Percentiles rank a stretch among this genome's conserved stretches.
Conservation (phyloP, 1,140 invertebrate genomes). For the Gryon sp. region DNA sequence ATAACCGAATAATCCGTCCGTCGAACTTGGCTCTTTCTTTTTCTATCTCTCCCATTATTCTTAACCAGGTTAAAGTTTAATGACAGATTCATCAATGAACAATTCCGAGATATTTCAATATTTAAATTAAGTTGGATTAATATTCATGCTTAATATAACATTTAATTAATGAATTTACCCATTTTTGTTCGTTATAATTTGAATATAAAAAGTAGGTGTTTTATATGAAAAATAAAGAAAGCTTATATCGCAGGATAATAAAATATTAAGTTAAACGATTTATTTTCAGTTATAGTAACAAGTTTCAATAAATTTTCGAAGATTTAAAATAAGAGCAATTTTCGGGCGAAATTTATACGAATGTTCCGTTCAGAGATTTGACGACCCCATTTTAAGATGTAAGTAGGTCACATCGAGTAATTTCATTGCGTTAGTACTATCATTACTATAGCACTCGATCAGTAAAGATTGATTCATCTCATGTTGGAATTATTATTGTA, state of each 20-base stretch:
- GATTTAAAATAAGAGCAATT: neutral
- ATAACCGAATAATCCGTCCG: slow-evolving; percentile 34
- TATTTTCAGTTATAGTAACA: no score
- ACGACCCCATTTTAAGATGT: slow-evolving; percentile 46
- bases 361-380: slow-evolving; percentile 28
- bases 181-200: neutral
- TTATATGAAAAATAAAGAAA: no score
- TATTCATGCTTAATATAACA: no score
- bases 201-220: neutral
- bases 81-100: slow-evolving; percentile 1
- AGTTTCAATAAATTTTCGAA: slow-evolving; percentile 1
- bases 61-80: slow-evolving; percentile 24
- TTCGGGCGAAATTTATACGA: slow-evolving; percentile 30
- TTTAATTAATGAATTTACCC: neutral
- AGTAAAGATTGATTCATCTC: slow-evolving; percentile 14
- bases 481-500: no score
- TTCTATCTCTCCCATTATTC: slow-evolving; percentile 7
- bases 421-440: slow-evolving; percentile 6
- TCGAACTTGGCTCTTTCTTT: slow-evolving; percentile 10
- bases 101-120: neutral
- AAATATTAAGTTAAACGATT: no score
- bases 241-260: neutral
- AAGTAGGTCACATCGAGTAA: slow-evolving; percentile 38
- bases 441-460: slow-evolving; percentile 14
- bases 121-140: neutral